These are phyloP conservation scores for Carposina sasakii DNA, from an alignment of 1,140 invertebrate species.

Conservation along the genomic window DNA sequence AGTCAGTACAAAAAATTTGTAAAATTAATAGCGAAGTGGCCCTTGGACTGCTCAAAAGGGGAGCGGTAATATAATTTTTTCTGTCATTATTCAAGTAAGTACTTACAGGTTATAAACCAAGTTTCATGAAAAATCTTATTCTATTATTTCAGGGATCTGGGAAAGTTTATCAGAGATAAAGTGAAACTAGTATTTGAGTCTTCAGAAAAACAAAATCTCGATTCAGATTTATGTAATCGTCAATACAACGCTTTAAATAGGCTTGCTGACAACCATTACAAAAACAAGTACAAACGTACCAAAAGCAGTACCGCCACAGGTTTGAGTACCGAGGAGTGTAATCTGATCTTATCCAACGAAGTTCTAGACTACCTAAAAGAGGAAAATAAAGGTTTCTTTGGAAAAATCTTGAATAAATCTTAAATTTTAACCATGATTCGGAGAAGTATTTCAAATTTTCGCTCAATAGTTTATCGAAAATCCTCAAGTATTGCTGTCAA, in stretches of 20 bases:
- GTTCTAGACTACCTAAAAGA: conserved; percentile 76
- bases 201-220: conserved; percentile 69
- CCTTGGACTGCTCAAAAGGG: conserved; percentile 80
- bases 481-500: too few species aligned
- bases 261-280: conserved; percentile 80
- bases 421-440: too few species aligned
- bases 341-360: conserved; percentile 80
- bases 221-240: conserved; percentile 76
- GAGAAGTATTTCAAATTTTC: too few species aligned
- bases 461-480: too few species aligned
- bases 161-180: conserved; percentile 80
- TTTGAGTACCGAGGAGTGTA: conserved; percentile 80
- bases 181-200: conserved; percentile 78
- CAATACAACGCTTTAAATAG: conserved; percentile 80
- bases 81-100: too few species aligned
- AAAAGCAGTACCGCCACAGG: conserved; percentile 78
- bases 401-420: conserved; percentile 63
- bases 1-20: conserved; percentile 82
- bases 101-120: conserved; percentile 21
- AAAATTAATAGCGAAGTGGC: conserved; percentile 85
- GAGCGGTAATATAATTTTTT: too few species aligned
- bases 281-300: conserved; percentile 75
- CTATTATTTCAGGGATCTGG: conserved; percentile 81
- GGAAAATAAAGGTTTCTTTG: conserved; percentile 73
- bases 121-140: background rate